phyloP scores from a whole-genome alignment of 1,140 invertebrate species.

The Sminthurinus signatus region DNA sequence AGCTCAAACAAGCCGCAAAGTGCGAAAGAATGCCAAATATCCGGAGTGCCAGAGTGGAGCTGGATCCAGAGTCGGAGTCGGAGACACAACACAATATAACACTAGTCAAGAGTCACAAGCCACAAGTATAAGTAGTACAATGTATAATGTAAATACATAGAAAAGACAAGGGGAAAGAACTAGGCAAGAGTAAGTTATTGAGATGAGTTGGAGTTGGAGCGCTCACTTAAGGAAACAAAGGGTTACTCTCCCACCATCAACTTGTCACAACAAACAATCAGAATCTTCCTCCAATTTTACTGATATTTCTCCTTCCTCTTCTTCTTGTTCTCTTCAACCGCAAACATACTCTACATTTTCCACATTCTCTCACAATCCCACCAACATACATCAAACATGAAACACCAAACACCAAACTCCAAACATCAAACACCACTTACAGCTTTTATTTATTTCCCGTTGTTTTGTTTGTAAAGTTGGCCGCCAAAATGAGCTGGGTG shows the following conservation, averaged over 20 bases:
- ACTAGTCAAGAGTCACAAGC: too few relatives aligned
- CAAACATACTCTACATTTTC: not conserved
- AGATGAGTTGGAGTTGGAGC: not conserved
- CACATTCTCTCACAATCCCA: not conserved
- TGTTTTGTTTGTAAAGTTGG: too few relatives aligned
- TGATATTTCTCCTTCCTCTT: not conserved
- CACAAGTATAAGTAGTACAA: too few relatives aligned
- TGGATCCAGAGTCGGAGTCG: too few relatives aligned
- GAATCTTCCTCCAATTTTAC: not conserved
- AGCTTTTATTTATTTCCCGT: too few relatives aligned
- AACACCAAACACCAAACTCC: not conserved
- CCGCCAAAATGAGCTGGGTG: too few relatives aligned
- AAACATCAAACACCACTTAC: too few relatives aligned
- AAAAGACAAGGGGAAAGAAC: too few relatives aligned
- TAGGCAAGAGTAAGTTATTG: too few relatives aligned
- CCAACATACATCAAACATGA: not conserved
- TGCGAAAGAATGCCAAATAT: constrained; percentile 19
- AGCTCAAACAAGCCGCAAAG: constrained; percentile 12
- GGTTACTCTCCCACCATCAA: constrained; percentile 8
- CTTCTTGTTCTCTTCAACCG: not conserved
- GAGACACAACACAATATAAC: too few relatives aligned
- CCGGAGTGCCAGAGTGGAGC: too few relatives aligned
- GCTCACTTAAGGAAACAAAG: constrained; percentile 17
- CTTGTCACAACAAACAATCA: constrained; percentile 21
- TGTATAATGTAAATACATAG: too few relatives aligned